A percentile compares a stretch with the other conserved stretches of the same genome.
Conservation (phyloP, 2,888 invertebrate genomes). For the Drosophila peninsularis region DNA sequence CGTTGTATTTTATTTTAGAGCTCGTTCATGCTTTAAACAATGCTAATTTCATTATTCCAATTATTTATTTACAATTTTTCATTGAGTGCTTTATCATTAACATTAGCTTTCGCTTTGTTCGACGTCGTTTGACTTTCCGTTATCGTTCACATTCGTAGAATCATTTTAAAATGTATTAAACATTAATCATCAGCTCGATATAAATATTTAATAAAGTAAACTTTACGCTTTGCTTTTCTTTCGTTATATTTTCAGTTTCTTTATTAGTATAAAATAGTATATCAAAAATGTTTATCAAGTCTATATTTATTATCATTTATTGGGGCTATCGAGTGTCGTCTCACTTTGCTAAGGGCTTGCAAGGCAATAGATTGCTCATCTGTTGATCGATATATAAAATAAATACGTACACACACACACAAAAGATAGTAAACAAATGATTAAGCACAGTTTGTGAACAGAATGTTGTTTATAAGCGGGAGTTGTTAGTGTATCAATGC, state of each 20-base stretch:
- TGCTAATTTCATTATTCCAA: slow-evolving; percentile 2
- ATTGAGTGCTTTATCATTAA: slow-evolving; percentile 11
- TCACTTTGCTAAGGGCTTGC: slow-evolving; percentile 40
- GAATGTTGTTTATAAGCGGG: slow-evolving; percentile 49
- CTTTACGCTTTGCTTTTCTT: slow-evolving; percentile 9
- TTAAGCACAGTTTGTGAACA: slow-evolving; percentile 32
- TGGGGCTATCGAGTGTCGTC: slow-evolving; percentile 55
- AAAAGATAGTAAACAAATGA: slow-evolving; percentile 54
- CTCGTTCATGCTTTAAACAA: slow-evolving; percentile 2
- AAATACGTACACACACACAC: slow-evolving; percentile 51
- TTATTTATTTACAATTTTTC: slow-evolving; percentile 1
- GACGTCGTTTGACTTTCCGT: neutral
- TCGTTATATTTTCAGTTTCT: slow-evolving; percentile 59
- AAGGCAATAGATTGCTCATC: slow-evolving; percentile 54
- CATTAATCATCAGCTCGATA: slow-evolving; percentile 1
- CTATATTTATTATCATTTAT: slow-evolving; percentile 79
- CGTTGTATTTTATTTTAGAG: slow-evolving; percentile 4
- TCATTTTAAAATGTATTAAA: neutral
- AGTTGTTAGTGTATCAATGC: slow-evolving; percentile 64
- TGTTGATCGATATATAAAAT: slow-evolving; percentile 58
- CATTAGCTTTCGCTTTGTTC: slow-evolving; percentile 4
- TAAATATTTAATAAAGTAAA: slow-evolving; percentile 2
- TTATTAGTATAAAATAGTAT: slow-evolving; percentile 79
- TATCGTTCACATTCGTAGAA: slow-evolving; percentile 15
- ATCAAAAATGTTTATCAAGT: slow-evolving; percentile 79